Evolutionary conservation across 2,888 invertebrate genomes (phyloP).

Genomic region (Sipha maydis): DNA sequence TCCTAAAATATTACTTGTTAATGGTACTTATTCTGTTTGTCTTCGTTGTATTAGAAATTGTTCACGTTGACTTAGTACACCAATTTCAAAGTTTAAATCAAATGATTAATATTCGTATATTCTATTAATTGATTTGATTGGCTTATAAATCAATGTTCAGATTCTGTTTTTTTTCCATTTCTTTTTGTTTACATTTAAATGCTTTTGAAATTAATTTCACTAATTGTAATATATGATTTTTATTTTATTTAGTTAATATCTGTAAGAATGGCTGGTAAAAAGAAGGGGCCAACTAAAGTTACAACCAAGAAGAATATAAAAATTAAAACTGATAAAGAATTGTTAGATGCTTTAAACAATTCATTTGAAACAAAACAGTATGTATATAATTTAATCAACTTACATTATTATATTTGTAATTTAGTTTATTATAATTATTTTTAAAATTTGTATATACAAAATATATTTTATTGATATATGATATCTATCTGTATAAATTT

Average conservation of each 20-base stretch:
- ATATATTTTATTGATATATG: not conserved
- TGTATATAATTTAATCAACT: not conserved
- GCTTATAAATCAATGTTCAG: too few relatives aligned
- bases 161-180: too few relatives aligned
- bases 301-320: constrained; percentile 27
- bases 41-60: too few relatives aligned
- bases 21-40: too few relatives aligned
- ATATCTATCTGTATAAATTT: not conserved
- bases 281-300: constrained; percentile 22
- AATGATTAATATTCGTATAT: too few relatives aligned
- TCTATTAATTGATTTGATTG: too few relatives aligned
- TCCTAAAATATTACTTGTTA: too few relatives aligned
- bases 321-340: not conserved
- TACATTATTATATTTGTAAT: not conserved
- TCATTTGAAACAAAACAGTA: constrained; percentile 23
- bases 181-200: too few relatives aligned
- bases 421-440: too few relatives aligned
- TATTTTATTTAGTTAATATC: not conserved
- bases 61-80: too few relatives aligned
- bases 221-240: not conserved
- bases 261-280: constrained; percentile 50
- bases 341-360: not conserved
- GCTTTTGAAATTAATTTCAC: too few relatives aligned
- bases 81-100: too few relatives aligned
- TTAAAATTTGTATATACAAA: not conserved